Evolutionary conservation across 2,888 invertebrate species (phyloP).

Genomic region (Limnephilus marmoratus): DNA sequence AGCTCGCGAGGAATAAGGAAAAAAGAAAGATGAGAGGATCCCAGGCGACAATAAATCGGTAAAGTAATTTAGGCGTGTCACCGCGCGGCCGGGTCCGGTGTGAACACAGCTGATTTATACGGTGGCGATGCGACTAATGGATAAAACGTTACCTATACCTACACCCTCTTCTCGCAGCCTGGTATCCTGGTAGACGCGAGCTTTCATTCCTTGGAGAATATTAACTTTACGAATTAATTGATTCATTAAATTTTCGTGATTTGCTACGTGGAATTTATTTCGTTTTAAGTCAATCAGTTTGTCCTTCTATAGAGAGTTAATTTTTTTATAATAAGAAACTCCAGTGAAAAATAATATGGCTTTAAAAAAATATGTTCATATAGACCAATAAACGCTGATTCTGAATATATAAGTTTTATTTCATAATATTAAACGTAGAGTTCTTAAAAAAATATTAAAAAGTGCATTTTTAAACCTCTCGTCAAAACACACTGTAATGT

Average conservation of each 20-base stretch:
- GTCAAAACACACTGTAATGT: too few species aligned
- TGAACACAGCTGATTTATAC: constrained; percentile 60
- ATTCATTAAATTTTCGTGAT: neutral
- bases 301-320: too few species aligned
- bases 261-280: neutral
- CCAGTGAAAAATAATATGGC: too few species aligned
- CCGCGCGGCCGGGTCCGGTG: constrained; percentile 29
- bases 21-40: constrained; percentile 29
- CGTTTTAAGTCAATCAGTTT: neutral
- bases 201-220: neutral
- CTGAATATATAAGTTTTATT: too few species aligned
- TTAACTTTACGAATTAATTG: neutral
- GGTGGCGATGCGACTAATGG: constrained; percentile 62
- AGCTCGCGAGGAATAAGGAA: constrained; percentile 14
- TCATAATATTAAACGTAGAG: too few species aligned
- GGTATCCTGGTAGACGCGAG: neutral
- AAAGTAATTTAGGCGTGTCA: constrained; percentile 62
- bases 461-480: too few species aligned
- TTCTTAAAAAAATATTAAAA: too few species aligned
- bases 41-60: constrained; percentile 59
- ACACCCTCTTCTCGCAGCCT: neutral
- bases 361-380: too few species aligned
- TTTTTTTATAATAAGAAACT: too few species aligned
- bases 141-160: constrained; percentile 38
- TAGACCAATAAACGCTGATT: too few species aligned